Base-by-base conservation (phyloP, 1,140 invertebrate genomes). In the Euwallacea fornicatus region DNA sequence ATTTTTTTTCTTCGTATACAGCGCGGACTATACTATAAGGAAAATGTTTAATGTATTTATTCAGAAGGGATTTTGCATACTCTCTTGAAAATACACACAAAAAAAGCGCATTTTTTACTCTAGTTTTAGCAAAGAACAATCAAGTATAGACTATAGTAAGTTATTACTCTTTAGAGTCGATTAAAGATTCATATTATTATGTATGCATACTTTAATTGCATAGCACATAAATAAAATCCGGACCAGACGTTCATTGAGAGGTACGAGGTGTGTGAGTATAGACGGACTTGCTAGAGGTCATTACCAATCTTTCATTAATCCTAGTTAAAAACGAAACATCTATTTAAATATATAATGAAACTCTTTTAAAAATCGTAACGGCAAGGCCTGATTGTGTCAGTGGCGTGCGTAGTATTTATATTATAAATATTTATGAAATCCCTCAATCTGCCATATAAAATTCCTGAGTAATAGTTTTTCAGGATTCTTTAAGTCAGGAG, bases 301-400 rank as follows among this genome's bases (percentile, higher is more conserved):
- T 58, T 58, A 58, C 55, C 13, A 7, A 58, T 58, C 55, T 16
- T 53, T 58, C 55, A 58, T 58, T 58, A 58, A 58, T 58, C 55
- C 55, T 58, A 58, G 55, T 58, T 58, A 15, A 50, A 53, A 58
- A 16, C 21, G 55, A 58, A 58, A 33, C 16, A 58, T 15, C 55
- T 58, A 58, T 58, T 58, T 58, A 58, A 58, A 58, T 58, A 58
- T 15, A 9, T 58, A 58, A 58, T 15, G 55, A 58, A 58, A 58
- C 21, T 58, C 55, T n/a, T 58, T 41, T n/a, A 9, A 13, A 50
- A 33, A 33, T 33, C 21, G 9, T 53, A 53, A 6, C 15, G 11
- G 50, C 50, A 53, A 15, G 11, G 13, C 2, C 55, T 15, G 55
- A 15, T 21, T 58, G 55, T 7, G 6, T 15, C 55, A 50, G 46